Percentiles rank a stretch among this genome's conserved stretches.
phyloP scores from a whole-genome alignment of 2,797 vertebrate genomes.

The Notoglanidium macrostoma region DNA sequence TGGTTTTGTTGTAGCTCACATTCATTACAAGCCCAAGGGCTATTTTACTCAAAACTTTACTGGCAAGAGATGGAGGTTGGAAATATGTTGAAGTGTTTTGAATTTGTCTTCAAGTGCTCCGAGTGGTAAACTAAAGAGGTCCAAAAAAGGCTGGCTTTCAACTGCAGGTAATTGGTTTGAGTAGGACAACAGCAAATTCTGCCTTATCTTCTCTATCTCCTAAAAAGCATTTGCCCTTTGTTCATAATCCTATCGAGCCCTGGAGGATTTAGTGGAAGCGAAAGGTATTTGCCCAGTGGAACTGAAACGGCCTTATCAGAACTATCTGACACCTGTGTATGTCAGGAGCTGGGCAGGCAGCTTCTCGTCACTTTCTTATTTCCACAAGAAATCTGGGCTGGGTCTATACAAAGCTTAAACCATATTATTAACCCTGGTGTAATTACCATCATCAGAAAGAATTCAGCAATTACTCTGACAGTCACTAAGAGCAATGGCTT shows the following conservation, averaged over 20 bases:
- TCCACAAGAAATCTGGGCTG: slow-evolving; percentile 26
- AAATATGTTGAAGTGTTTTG: slow-evolving; percentile 39
- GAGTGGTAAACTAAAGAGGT: slow-evolving; percentile 43
- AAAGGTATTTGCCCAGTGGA: slow-evolving; percentile 56
- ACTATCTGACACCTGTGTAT: slow-evolving; percentile 59
- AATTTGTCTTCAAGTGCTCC: slow-evolving; percentile 53
- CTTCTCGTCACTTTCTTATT: slow-evolving; percentile 4
- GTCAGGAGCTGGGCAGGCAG: slow-evolving; percentile 43
- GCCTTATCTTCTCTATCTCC: slow-evolving; percentile 51
- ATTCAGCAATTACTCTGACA: slow-evolving; percentile 51
- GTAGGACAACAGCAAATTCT: slow-evolving; percentile 47
- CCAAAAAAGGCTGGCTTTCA: slow-evolving; percentile 50
- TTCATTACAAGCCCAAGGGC: slow-evolving; percentile 30
- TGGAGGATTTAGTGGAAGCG: slow-evolving; percentile 60
- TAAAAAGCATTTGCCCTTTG: slow-evolving; percentile 55
- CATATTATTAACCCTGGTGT: slow-evolving; percentile 37
- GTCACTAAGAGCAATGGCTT: slow-evolving; percentile 44
- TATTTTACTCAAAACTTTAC: slow-evolving; percentile 34
- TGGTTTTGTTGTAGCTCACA: slow-evolving; percentile 45
- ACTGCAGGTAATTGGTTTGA: slow-evolving; percentile 60
- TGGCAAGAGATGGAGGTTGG: slow-evolving; percentile 32
- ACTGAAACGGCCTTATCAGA: slow-evolving; percentile 55
- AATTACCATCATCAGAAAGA: slow-evolving; percentile 43
- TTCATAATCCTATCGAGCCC: slow-evolving; percentile 59
- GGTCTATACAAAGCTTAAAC: slow-evolving; percentile 5